Evolutionary conservation across 2,888 invertebrate species (phyloP), one percentile per base, ranked within the genome.

Genomic region (Cephonodes hylas): DNA sequence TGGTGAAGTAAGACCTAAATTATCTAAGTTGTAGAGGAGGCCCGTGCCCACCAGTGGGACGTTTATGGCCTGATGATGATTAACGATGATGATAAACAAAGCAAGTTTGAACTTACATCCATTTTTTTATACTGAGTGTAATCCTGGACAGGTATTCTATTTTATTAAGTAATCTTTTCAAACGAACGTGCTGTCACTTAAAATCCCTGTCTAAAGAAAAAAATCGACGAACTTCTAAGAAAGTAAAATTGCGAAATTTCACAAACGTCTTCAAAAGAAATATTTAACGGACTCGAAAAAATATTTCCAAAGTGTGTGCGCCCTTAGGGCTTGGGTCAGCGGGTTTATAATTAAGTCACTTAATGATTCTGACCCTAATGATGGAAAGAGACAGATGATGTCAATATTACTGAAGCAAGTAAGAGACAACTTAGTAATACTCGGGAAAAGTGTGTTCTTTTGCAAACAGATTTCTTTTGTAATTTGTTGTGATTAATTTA

Each of bases 261-360:
- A 38, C 38, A n/a, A n/a, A 38, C 3, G 0, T 38, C 13, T n/a
- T 38, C 38, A 38, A 60, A 44, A 44, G 20, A 27, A 27, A 27
- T 48, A 27, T 27, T 53, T 53, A 53, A 31, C 25, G 8, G 27
- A 53, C 10, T 53, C 18, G 2, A 53, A 48, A 48, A 15, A 53
- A 27, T 27, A 27, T 53, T 53, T 53, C 10, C 53, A 31, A 53
- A 53, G 53, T 53, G 31, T 15, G 18, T 18, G 18, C 18, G 31
- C 53, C 53, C 27, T 53, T 27, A 53, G 18, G 53, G 53, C 31
- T 53, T 53, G 53, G 53, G 53, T 53, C 70, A 68, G 69, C 67
- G 66, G 70, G 67, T 70, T 73, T 72, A 69, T 72, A 71, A 73
- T 71, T 69, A 72, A 70, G 72, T 73, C 71, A 68, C 68, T 67